Evolutionary conservation across 2,113 vertebrate species (phyloP), one percentile per base, ranked within the genome.

Genomic region (Speoplatyrhinus poulsoni): DNA sequence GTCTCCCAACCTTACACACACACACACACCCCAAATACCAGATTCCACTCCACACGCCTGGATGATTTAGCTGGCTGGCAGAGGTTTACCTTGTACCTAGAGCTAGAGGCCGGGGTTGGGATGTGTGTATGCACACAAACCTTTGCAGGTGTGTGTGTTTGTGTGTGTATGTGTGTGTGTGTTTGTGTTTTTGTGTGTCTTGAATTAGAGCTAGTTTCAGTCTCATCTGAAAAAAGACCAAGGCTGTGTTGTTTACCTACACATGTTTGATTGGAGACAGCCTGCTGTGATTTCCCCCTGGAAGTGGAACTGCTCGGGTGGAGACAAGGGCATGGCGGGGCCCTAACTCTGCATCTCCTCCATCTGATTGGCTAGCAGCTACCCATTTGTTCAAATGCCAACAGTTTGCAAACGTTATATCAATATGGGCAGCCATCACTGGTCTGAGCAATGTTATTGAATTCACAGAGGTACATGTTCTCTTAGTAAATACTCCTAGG

Each of bases 11-110:
- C 26, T 26, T 26, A 26, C 26, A 26, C 26, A 26, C 26, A 26
- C 26, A 26, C 26, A 3, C 26, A 26, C 26, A 26, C 26, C 71
- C 72, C 86, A 26, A 26, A 41, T 41, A 41, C 7, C 36, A 41
- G 36, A 87, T 91, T 82, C 80, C 82, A 83, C 70, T 82, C 81
- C 58, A 73, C 87, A 90, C 72, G 83, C 80, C 76, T 88, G 88
- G 82, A 81, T 84, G 84, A 77, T 86, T 76, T 77, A 75, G 77
- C 82, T 46, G 80, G 64, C 73, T 86, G 77, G 74, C 71, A 46
- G 61, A 58, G 64, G 80, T 73, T 80, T 82, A 89, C 84, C 84
- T 86, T 76, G 65, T 76, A 70, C 77, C 82, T 69, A 58, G 82
- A 75, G 65, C 26, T 41, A 58, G 52, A 76, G 60, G 67, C 63